Conservation (phyloP, 2,113 vertebrate genomes). For the Calyptomena viridis region DNA sequence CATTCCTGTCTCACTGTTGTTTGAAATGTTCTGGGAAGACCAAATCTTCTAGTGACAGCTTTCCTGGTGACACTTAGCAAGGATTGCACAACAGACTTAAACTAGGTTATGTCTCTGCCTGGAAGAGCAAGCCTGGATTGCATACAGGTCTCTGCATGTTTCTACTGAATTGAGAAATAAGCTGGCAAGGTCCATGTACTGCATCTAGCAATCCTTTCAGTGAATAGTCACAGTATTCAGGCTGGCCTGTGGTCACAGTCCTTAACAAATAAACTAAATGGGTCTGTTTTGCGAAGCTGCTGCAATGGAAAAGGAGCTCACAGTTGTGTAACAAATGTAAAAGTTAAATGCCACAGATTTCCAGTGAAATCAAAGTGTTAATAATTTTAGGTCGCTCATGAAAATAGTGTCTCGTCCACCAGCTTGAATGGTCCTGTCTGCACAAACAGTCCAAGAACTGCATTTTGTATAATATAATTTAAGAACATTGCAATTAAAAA, state of each 20-base stretch:
- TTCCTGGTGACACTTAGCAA: background rate
- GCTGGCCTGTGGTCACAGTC: background rate
- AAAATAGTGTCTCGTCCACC: background rate
- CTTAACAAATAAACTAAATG: background rate
- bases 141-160: background rate
- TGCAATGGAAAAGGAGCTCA: background rate
- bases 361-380: background rate
- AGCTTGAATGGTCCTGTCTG: background rate
- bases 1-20: background rate
- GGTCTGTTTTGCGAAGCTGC: background rate
- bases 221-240: slow-evolving; percentile 3
- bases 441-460: background rate
- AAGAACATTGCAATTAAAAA: background rate
- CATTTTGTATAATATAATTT: background rate
- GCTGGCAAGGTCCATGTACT: background rate
- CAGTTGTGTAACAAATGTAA: background rate
- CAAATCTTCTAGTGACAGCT: background rate
- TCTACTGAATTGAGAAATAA: slow-evolving; percentile 13
- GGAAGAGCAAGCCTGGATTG: background rate
- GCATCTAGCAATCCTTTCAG: background rate
- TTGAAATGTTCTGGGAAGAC: background rate
- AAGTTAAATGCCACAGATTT: background rate
- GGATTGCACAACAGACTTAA: background rate
- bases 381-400: background rate
- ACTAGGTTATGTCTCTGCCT: background rate